These are phyloP conservation scores for Hydrozoanthus gracilis DNA, from an alignment of 92 coral and sea anemone genomes.

Conservation along the genomic window DNA sequence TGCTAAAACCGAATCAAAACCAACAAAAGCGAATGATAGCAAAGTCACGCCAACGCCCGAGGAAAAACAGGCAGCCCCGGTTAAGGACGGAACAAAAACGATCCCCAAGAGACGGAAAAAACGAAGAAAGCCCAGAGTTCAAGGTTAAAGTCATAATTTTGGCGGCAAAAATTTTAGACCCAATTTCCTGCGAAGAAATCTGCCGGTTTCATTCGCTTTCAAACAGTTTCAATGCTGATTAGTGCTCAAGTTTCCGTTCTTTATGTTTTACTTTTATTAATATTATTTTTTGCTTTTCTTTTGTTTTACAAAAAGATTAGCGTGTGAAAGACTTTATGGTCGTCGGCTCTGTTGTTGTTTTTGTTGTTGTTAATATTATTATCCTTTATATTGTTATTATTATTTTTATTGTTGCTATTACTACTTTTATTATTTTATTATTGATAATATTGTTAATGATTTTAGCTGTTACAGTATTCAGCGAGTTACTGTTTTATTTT, in stretches of 20 bases:
- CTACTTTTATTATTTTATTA: background rate
- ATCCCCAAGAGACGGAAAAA: conserved; percentile 16
- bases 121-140: background rate
- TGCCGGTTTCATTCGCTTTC: background rate
- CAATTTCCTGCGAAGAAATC: background rate
- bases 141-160: conserved; percentile 37
- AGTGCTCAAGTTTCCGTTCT: background rate
- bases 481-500: background rate
- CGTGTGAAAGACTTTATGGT: background rate
- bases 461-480: background rate
- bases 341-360: background rate
- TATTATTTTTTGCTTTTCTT: background rate
- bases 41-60: conserved; percentile 2
- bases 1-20: conserved; percentile 11
- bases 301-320: no score
- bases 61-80: background rate
- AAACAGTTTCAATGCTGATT: background rate
- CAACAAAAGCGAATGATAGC: background rate
- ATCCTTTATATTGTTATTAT: background rate
- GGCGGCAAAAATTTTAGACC: background rate
- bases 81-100: conserved; percentile 17
- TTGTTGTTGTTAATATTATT: background rate
- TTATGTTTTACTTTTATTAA: background rate
- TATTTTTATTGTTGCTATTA: background rate
- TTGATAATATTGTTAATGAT: background rate